These are phyloP conservation scores for Brachirus orientalis DNA, from an alignment of 2,113 vertebrate genomes.

Conservation along the genomic window DNA sequence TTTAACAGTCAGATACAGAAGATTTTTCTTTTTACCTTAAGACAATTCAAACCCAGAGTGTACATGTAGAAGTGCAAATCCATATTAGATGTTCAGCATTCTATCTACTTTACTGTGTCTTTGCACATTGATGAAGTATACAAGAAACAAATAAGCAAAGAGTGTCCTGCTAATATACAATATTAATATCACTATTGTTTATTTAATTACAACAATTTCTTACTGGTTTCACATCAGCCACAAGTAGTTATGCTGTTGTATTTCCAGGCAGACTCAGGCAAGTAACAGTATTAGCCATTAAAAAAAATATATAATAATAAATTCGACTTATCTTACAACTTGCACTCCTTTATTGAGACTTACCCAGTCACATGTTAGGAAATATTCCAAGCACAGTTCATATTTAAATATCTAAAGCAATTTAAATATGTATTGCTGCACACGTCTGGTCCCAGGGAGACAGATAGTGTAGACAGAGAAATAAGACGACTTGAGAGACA, in stretches of 20 bases:
- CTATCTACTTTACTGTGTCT: constrained; percentile 33
- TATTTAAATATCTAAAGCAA: constrained; percentile 67
- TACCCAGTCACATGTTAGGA: constrained; percentile 42
- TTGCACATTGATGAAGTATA: constrained; percentile 60
- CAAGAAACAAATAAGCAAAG: constrained; percentile 67
- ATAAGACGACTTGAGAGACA: constrained; percentile 75
- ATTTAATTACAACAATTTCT: constrained; percentile 52
- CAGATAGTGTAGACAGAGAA: constrained; percentile 61
- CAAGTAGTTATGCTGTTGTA: constrained; percentile 41
- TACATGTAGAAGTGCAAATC: constrained; percentile 37
- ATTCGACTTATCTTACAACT: constrained; percentile 63
- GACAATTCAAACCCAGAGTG: constrained; percentile 14
- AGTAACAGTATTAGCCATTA: constrained; percentile 77
- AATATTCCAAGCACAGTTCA: constrained; percentile 60
- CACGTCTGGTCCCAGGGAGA: constrained; percentile 68
- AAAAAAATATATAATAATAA: constrained; percentile 37
- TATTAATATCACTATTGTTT: constrained; percentile 52
- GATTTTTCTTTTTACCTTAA: constrained; percentile 4
- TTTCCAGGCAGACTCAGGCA: constrained; percentile 67
- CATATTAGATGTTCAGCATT: constrained; percentile 27
- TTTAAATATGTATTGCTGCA: constrained; percentile 77
- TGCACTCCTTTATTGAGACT: constrained; percentile 40
- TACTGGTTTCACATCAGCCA: constrained; percentile 59
- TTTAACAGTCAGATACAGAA: constrained; percentile 53
- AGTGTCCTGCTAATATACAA: constrained; percentile 54